Percentiles rank a stretch among this genome's conserved stretches.
Conservation (phyloP, 2,888 invertebrate genomes). For the Cremastinae sp. region DNA sequence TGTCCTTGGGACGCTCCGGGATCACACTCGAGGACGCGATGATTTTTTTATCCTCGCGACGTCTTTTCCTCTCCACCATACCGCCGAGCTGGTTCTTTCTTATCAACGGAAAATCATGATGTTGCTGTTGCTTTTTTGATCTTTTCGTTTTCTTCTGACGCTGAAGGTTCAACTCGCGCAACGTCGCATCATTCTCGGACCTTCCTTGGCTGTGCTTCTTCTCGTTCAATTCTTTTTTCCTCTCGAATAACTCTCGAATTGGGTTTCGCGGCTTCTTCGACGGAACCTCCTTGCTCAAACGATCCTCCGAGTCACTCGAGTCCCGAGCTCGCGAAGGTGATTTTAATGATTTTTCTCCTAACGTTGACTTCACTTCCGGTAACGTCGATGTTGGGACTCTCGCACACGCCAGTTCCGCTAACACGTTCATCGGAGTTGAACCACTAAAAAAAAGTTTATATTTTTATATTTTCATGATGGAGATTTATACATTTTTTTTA, state of each 20-base stretch:
- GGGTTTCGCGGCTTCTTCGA: conserved; percentile 74
- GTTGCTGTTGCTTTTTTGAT: conserved; percentile 63
- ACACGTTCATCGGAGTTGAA: conserved; percentile 78
- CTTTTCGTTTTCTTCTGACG: conserved; percentile 72
- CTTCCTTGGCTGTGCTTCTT: conserved; percentile 70
- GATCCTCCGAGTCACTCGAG: conserved; percentile 49
- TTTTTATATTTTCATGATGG: too few species aligned
- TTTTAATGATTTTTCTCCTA: conserved; percentile 12
- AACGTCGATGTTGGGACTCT: conserved; percentile 75
- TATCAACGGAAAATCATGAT: conserved; percentile 74
- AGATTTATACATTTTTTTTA: conserved; percentile 5
- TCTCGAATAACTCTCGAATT: conserved; percentile 77
- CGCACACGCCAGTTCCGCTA: conserved; percentile 78
- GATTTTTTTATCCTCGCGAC: conserved; percentile 70
- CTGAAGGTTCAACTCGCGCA: conserved; percentile 64
- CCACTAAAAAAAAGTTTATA: conserved; percentile 71
- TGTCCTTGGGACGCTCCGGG: conserved; percentile 72
- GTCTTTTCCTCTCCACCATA: conserved; percentile 74
- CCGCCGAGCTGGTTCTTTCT: conserved; percentile 72
- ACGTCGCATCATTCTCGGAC: conserved; percentile 62
- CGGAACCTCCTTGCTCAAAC: conserved; percentile 51
- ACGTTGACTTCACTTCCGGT: conserved; percentile 38
- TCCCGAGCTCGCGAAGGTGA: conserved; percentile 41
- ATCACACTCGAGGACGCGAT: conserved; percentile 15
- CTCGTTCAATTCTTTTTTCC: conserved; percentile 77